Base-by-base conservation (phyloP, 2,888 invertebrate genomes). In the Hydrotaea diabolus region DNA sequence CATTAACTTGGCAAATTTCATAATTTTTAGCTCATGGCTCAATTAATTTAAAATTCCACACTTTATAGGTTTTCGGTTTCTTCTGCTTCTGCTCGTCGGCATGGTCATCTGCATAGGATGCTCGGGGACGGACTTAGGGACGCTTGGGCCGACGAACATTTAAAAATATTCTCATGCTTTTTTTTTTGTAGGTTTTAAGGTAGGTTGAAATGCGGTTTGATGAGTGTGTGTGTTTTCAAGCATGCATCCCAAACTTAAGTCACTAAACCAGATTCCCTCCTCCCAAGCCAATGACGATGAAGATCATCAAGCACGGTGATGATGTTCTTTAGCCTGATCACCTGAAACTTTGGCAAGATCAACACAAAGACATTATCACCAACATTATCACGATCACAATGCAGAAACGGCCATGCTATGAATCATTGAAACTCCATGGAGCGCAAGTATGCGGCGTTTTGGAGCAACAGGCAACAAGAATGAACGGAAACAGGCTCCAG, bases 21-120 rank as follows among this genome's bases (percentile, higher is more conserved):
- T 84, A 81, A 81, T 84, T 85, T 69, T 82, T 81, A 57, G 66
- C 76, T 85, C 82, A 85, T 82, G 76, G 84, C 81, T 85, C 81
- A 85, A 85, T 85, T 85, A 81, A 81, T 81, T 73, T 85, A 82
- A 85, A 84, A 85, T 85, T 85, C 79, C 78, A 77, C 66, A 76
- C 76, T 85, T 85, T 82, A 85, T 85, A 59, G 81, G 66, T 77
- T 81, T 59, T 19, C 43, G 62, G 43, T 77, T n/a, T 21, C 15
- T 36, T 72, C 53, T 71, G 69, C 21, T 23, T 55, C 43, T 36
- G 62, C 77, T 66, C 59, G 69, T 73, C 71, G 59, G 55, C 66
- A 79, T 59, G 46, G 64, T 85, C 74, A 85, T 82, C 75, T 82
- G 75, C 64, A 80, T 80, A 49, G 31, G 59, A 15, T 15, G 59